Evolutionary conservation across 2,888 invertebrate species (phyloP), one percentile per base, ranked within the genome.

Genomic region (Cheilosia scutellata): DNA sequence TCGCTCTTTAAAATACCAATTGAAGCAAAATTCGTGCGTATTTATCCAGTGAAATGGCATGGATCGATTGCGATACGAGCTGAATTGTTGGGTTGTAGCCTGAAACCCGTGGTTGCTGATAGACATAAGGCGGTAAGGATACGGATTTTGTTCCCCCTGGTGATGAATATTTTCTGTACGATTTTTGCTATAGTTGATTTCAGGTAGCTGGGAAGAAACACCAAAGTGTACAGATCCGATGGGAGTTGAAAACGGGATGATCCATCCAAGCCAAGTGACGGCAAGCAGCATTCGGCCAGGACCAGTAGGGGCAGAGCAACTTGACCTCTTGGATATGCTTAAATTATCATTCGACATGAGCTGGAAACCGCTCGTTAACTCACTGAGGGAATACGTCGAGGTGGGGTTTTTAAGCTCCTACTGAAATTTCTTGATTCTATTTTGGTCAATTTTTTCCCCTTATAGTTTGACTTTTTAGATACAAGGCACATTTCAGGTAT

Each of bases 401-500:
- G 95, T 95, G 89, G 90, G 70, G 31, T 55, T 2, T 13, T 25
- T 1, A 20, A 11, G 3, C 49, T 9, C 2, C 7, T 9, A 4
- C 25, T 33, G 6, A 11, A 20, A 20, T 20, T 25, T 51, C 33
- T 33, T 5, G 44, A 68, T 37, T 4, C 11, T 37, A 11, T 11
- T 37, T 29, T 0, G 4, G 5, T 1, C 20, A 51, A 0, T 16
- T 4, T 11, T 70, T 1, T 20, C 20, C 20, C 20, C 20, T 20
- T 20, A 20, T 29, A 89, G 95, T 95, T 97, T 90, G 95, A 97
- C 92, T 97, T 97, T 91, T 92, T 95, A 58, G 95, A 95, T 20
- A 95, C 95, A 0, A 94, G 96, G 57, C 96, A 95, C 89, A 92
- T 98, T 49, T 97, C 97, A 0, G 97, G 97, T 33, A 91, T 98